Evolutionary conservation across 2,888 invertebrate genomes (phyloP).

Genomic region (Dendrolimus houi): DNA sequence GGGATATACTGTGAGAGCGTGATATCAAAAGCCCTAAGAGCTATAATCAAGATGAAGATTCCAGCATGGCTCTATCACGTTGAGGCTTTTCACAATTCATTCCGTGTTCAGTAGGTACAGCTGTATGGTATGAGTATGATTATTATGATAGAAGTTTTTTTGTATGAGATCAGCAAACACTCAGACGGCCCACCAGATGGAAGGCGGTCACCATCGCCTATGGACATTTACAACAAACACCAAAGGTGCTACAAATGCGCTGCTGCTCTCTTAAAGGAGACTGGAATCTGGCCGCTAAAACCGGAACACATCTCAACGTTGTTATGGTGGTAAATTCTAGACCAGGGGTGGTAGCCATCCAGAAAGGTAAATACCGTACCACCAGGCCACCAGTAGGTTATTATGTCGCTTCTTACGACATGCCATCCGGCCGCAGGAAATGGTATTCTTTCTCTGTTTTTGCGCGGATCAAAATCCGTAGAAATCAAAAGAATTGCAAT

Average conservation of each 20-base stretch:
- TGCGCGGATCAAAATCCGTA: background rate
- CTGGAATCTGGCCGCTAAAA: background rate
- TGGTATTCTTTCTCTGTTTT: background rate
- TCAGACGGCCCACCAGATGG: background rate
- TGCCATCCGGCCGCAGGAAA: background rate
- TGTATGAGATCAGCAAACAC: background rate
- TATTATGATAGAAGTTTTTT: background rate
- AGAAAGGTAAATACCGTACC: background rate
- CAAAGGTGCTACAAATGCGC: background rate
- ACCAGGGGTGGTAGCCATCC: background rate
- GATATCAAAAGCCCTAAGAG: no score
- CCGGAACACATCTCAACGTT: no score
- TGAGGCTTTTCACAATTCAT: no score
- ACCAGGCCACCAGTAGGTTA: no score
- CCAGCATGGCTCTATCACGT: no score
- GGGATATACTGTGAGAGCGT: no score
- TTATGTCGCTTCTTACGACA: background rate
- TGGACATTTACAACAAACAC: background rate
- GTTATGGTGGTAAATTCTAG: no score
- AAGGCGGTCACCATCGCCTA: background rate
- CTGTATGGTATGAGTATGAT: no score
- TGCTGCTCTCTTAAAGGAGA: background rate
- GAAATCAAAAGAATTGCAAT: background rate
- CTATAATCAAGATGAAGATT: no score
- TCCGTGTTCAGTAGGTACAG: no score